These are phyloP conservation scores for Geotrupes spiniger DNA, from an alignment of 2,888 invertebrate genomes.

Conservation along the genomic window DNA sequence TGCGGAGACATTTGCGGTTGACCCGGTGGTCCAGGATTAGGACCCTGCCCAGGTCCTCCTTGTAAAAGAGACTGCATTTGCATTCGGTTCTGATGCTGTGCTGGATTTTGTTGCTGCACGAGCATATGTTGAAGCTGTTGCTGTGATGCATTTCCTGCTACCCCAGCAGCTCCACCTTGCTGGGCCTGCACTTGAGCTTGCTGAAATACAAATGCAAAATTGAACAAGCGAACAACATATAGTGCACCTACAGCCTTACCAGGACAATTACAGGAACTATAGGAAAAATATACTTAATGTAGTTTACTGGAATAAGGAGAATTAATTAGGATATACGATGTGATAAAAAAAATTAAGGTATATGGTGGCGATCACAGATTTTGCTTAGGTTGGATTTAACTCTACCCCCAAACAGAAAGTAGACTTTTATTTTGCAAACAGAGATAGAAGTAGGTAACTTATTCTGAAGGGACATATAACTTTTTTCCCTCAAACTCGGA, in stretches of 20 bases:
- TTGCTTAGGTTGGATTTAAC: too few relatives aligned
- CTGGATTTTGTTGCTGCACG: slow-evolving; percentile 49
- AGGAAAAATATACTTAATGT: background rate
- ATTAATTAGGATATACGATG: too few relatives aligned
- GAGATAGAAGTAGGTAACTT: too few relatives aligned
- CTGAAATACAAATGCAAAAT: slow-evolving; percentile 7
- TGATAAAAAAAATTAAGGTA: too few relatives aligned
- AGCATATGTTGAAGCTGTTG: slow-evolving; percentile 56
- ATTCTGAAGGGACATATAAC: too few relatives aligned
- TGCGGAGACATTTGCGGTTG: slow-evolving; percentile 51
- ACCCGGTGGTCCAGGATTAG: slow-evolving; percentile 31
- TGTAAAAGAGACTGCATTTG: slow-evolving; percentile 52
- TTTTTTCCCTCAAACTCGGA: too few relatives aligned
- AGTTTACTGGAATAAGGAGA: too few relatives aligned
- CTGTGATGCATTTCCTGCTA: slow-evolving; percentile 43
- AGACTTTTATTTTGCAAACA: too few relatives aligned
- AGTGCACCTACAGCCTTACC: background rate
- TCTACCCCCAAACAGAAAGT: too few relatives aligned
- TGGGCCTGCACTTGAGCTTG: slow-evolving; percentile 39
- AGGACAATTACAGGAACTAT: background rate
- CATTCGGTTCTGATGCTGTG: slow-evolving; percentile 53
- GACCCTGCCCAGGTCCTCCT: slow-evolving; percentile 41
- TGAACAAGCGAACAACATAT: too few relatives aligned
- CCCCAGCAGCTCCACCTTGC: slow-evolving; percentile 37
- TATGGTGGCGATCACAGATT: too few relatives aligned